Conservation (phyloP, 1,140 invertebrate species). For the Leptonema lineaticorne region DNA sequence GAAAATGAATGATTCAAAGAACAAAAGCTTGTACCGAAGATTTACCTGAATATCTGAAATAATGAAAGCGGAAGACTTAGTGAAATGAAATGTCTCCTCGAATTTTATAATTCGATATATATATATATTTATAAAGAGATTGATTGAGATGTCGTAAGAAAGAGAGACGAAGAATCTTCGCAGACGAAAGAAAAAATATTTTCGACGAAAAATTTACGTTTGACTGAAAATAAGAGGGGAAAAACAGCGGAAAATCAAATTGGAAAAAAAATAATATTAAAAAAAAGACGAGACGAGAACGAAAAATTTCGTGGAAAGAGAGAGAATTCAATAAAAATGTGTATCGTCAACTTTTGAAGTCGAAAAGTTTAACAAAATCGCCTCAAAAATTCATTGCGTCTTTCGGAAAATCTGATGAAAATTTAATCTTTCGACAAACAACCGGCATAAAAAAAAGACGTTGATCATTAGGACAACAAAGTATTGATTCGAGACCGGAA, state of each 20-base stretch:
- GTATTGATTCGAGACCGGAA: no score
- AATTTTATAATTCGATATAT: slow-evolving; percentile 17
- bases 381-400: neutral
- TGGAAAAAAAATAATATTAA: neutral
- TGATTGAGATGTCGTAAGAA: neutral
- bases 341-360: slow-evolving; percentile 8
- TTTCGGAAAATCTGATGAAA: neutral
- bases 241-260: neutral
- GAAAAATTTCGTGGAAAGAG: no score
- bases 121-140: no score
- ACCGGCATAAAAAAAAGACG: no score
- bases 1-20: neutral
- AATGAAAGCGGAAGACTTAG: slow-evolving; percentile 17
- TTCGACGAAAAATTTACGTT: no score
- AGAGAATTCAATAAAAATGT: slow-evolving; percentile 13
- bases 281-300: neutral
- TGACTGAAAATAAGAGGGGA: no score
- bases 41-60: slow-evolving; percentile 6
- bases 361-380: neutral
- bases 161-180: no score
- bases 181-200: no score
- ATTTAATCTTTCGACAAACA: neutral
- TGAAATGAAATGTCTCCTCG: slow-evolving; percentile 15
- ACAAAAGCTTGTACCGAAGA: slow-evolving; percentile 4
- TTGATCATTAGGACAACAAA: no score